Conservation (phyloP, 2,113 vertebrate genomes). For the Anas platyrhynchos region DNA sequence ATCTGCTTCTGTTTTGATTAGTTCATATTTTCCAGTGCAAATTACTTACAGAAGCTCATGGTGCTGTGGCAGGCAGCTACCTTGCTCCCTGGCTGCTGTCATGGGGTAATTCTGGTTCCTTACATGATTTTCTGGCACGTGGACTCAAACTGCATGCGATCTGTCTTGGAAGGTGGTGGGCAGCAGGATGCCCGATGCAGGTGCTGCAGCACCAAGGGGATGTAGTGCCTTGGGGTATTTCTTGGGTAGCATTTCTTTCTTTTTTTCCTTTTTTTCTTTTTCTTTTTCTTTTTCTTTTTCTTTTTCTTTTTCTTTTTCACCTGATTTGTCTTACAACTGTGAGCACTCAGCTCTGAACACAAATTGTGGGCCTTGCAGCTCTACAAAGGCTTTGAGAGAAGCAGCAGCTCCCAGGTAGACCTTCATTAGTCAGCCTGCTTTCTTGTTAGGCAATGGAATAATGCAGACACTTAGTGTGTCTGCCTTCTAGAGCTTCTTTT, state of each 20-base stretch:
- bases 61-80: not conserved
- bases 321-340: not conserved
- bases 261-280: too few species aligned
- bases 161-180: accelerated
- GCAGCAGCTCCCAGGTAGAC: not conserved
- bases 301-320: too few species aligned
- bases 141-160: not conserved
- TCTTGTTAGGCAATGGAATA: not conserved
- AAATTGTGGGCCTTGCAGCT: not conserved
- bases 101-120: not conserved
- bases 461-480: not conserved
- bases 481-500: not conserved
- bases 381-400: not conserved
- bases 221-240: accelerated
- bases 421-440: not conserved
- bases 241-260: not conserved
- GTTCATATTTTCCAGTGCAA: not conserved
- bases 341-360: not conserved
- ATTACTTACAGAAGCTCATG: not conserved
- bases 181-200: not conserved
- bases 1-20: not conserved
- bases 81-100: not conserved
- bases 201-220: not conserved
- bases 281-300: too few species aligned
- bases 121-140: not conserved